phyloP scores from a whole-genome alignment of 1,140 invertebrate genomes.

The Cylas formicarius region DNA sequence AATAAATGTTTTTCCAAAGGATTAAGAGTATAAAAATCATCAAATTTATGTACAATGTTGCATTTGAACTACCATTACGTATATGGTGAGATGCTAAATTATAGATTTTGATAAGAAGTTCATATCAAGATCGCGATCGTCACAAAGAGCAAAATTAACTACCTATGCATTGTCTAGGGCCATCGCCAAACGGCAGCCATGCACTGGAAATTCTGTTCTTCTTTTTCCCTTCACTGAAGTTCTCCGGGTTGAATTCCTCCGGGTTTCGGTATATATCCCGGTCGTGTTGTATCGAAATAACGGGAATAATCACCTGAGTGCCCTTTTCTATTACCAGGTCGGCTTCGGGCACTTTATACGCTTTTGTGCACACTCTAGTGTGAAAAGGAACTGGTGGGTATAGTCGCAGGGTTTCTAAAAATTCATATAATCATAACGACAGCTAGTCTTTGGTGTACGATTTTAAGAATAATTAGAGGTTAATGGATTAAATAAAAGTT shows the following conservation, averaged over 20 bases:
- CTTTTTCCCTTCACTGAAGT: constrained; percentile 39
- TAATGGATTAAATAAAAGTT: too few relatives aligned
- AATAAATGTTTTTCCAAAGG: too few relatives aligned
- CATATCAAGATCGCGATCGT: too few relatives aligned
- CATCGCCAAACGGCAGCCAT: constrained; percentile 48
- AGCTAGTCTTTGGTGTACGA: too few relatives aligned
- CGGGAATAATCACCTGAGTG: constrained; percentile 40
- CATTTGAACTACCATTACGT: too few relatives aligned
- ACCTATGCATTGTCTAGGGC: constrained; percentile 49
- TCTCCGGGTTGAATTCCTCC: constrained; percentile 43
- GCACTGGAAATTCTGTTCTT: constrained; percentile 30
- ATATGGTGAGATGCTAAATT: too few relatives aligned
- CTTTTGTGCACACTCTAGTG: constrained; percentile 43
- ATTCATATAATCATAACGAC: too few relatives aligned
- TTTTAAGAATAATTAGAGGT: too few relatives aligned
- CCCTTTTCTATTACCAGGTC: constrained; percentile 41
- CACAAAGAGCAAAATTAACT: too few relatives aligned
- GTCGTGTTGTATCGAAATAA: constrained; percentile 39
- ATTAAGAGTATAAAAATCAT: too few relatives aligned
- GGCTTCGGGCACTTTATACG: constrained; percentile 40
- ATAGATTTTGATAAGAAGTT: too few relatives aligned
- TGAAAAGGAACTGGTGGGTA: constrained; percentile 53
- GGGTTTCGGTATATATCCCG: constrained; percentile 48
- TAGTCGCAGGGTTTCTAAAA: constrained; percentile 49
- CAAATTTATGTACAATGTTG: too few relatives aligned